Evolutionary conservation across 1,140 invertebrate genomes (phyloP).

Genomic region (Pachyrhynchus sulphureomaculatus): DNA sequence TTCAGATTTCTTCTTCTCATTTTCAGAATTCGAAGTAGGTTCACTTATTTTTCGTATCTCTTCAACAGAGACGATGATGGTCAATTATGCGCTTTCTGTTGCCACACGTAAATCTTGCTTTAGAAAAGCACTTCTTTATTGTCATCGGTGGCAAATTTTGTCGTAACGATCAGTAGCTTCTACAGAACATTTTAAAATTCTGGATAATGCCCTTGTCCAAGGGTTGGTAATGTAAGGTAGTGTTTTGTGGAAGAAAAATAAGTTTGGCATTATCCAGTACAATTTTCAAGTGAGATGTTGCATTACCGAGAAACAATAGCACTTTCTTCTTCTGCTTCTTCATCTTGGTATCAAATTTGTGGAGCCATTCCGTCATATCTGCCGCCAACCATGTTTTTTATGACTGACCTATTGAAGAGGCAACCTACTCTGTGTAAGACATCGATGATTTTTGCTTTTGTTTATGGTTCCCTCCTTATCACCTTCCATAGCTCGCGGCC

Average conservation of each 20-base stretch:
- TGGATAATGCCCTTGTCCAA: constrained; percentile 55
- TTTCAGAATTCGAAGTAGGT: too few species aligned
- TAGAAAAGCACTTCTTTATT: too few species aligned
- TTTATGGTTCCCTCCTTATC: too few species aligned
- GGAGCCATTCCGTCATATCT: constrained; percentile 4
- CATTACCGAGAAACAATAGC: constrained; percentile 45
- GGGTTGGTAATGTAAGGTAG: constrained; percentile 52
- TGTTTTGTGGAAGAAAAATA: constrained; percentile 53
- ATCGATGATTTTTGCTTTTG: too few species aligned
- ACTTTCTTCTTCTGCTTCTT: constrained; percentile 29
- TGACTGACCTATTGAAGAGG: background rate
- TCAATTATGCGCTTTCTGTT: too few species aligned
- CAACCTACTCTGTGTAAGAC: background rate
- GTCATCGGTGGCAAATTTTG: too few species aligned
- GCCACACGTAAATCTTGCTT: too few species aligned
- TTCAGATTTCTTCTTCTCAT: too few species aligned
- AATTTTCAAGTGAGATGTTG: constrained; percentile 38
- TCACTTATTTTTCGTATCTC: too few species aligned
- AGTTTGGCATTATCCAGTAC: constrained; percentile 34
- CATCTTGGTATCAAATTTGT: constrained; percentile 14
- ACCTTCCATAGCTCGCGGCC: too few species aligned
- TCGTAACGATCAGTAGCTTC: background rate
- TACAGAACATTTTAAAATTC: constrained; percentile 43
- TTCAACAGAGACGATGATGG: too few species aligned
- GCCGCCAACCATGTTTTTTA: constrained; percentile 10